Evolutionary conservation across 1,140 invertebrate species (phyloP).

Genomic region (Bombus confusus): DNA sequence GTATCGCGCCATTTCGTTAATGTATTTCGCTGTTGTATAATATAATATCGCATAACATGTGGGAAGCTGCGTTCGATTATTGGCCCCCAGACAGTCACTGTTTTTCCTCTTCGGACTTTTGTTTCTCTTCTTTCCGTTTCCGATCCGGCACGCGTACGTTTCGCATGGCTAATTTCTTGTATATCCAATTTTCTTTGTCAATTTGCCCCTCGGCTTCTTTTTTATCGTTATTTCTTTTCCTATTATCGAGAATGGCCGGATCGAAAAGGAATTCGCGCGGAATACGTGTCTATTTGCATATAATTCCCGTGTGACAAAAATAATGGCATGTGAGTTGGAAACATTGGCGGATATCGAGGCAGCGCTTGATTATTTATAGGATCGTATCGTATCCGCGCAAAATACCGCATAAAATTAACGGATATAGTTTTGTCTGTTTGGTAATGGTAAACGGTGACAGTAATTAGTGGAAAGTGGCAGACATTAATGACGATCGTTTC

Average conservation of each 20-base stretch:
- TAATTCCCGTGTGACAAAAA: not conserved
- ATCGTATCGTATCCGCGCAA: not conserved
- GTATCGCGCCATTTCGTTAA: conserved; percentile 51
- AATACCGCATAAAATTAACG: not conserved
- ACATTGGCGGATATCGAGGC: not conserved
- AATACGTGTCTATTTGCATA: not conserved
- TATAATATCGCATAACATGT: conserved; percentile 31
- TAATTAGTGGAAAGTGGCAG: not conserved
- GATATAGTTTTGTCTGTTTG: not conserved
- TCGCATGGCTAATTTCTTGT: conserved; percentile 48
- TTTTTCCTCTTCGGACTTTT: conserved; percentile 29
- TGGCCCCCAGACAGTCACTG: conserved; percentile 32
- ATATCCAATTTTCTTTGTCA: conserved; percentile 54
- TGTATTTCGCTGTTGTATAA: conserved; percentile 31
- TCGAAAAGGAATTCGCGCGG: not conserved
- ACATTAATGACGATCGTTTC: not conserved
- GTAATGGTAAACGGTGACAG: not conserved
- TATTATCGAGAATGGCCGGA: not conserved
- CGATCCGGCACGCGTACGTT: conserved; percentile 20
- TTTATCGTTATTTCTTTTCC: not conserved
- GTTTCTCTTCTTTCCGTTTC: not conserved
- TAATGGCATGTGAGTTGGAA: not conserved
- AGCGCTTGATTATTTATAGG: not conserved
- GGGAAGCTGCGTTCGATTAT: conserved; percentile 57
- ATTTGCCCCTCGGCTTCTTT: conserved; percentile 4